These are phyloP conservation scores for Parthenolecanium corni DNA, from an alignment of 2,888 invertebrate species.

Conservation along the genomic window DNA sequence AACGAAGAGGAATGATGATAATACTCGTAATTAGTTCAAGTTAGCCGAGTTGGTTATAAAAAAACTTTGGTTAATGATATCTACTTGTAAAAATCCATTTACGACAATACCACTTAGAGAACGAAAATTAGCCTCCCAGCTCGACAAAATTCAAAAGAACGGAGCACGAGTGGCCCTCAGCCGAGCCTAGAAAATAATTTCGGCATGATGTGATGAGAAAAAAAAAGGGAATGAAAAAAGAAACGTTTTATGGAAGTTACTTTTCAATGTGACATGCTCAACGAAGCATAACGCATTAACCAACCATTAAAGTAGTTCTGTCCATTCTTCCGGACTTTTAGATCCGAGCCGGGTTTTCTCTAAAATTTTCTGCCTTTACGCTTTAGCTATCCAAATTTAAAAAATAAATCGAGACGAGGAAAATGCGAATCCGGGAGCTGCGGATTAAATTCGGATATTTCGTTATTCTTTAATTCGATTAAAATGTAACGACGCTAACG, in stretches of 20 bases:
- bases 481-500: constrained; percentile 3
- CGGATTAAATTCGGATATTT: constrained; percentile 20
- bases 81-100: too few relatives aligned
- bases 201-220: too few relatives aligned
- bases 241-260: constrained; percentile 23
- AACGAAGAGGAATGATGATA: too few relatives aligned
- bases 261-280: constrained; percentile 28
- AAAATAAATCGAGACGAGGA: neutral
- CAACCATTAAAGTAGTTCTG: constrained; percentile 27
- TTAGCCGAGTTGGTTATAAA: too few relatives aligned
- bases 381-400: constrained; percentile 6
- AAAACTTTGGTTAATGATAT: too few relatives aligned
- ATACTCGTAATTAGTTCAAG: too few relatives aligned
- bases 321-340: constrained; percentile 22
- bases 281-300: constrained; percentile 25
- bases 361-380: constrained; percentile 13
- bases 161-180: neutral
- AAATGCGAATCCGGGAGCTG: neutral
- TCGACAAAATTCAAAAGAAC: too few relatives aligned
- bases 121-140: too few relatives aligned
- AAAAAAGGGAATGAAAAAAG: constrained; percentile 16
- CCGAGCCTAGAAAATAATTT: neutral
- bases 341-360: constrained; percentile 7
- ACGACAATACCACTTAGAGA: too few relatives aligned
- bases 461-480: constrained; percentile 21